Percentiles rank a stretch among this genome's conserved stretches.
phyloP scores from a whole-genome alignment of 2,888 invertebrate genomes.

The Diarsia brunnea region DNA sequence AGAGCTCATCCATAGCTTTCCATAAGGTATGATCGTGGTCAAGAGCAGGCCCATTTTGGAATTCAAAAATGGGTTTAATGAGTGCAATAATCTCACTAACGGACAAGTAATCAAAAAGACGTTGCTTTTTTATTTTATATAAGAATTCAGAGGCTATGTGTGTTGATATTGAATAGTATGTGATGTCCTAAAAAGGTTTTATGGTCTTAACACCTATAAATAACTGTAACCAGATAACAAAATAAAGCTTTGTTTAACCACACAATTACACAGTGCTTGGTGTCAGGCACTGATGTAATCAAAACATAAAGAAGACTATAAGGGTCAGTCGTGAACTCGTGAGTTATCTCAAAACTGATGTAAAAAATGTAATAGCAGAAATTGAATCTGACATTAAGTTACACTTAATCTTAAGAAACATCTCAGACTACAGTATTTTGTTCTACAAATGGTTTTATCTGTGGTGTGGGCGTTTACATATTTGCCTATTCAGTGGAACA shows the following conservation, averaged over 20 bases:
- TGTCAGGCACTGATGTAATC: slow-evolving; percentile 2
- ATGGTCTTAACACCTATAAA: neutral
- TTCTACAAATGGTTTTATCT: slow-evolving; percentile 28
- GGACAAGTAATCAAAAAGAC: neutral
- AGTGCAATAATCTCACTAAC: neutral
- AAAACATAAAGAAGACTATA: slow-evolving; percentile 26
- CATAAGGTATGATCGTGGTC: too few species aligned
- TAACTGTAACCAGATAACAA: neutral
- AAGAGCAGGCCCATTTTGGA: too few species aligned
- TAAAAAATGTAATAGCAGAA: slow-evolving; percentile 51
- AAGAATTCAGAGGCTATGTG: neutral
- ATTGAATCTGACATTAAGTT: slow-evolving; percentile 52
- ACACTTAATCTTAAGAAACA: slow-evolving; percentile 48
- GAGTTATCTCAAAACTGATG: slow-evolving; percentile 34
- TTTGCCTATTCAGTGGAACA: neutral
- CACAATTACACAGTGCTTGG: neutral
- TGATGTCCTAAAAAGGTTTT: neutral
- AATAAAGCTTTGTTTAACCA: neutral
- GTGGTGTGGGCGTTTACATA: neutral
- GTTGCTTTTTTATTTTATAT: neutral
- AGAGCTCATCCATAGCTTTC: too few species aligned
- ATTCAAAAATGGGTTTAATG: too few species aligned
- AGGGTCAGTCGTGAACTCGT: slow-evolving; percentile 31
- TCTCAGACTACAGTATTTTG: slow-evolving; percentile 8
- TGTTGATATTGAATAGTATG: neutral